phyloP scores from a whole-genome alignment of 2,797 vertebrate genomes.

The Mionectes olivaceus region DNA sequence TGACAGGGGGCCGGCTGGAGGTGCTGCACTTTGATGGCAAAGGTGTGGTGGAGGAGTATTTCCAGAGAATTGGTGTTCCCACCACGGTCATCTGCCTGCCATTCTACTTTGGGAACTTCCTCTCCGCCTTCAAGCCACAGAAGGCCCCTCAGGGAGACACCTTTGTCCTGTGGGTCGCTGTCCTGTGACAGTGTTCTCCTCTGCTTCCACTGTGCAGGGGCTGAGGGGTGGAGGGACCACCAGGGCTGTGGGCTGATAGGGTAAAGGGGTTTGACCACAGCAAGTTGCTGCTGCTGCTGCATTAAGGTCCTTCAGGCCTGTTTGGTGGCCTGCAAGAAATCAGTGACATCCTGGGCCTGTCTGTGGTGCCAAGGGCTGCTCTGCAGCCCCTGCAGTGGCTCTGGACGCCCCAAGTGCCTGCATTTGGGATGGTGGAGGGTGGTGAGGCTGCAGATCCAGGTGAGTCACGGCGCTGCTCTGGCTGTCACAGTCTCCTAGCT shows the following conservation, averaged over 20 bases:
- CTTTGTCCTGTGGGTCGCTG: background rate
- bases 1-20: slow-evolving; percentile 55
- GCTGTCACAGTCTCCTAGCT: accelerated
- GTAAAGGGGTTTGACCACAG: background rate
- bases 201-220: background rate
- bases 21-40: slow-evolving; percentile 77
- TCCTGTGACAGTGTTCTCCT: background rate
- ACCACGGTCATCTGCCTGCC: slow-evolving; percentile 61
- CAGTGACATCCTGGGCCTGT: background rate
- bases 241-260: background rate
- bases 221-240: background rate
- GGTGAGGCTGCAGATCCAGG: background rate
- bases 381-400: background rate
- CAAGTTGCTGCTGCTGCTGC: background rate
- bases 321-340: background rate
- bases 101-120: slow-evolving; percentile 75
- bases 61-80: slow-evolving; percentile 42
- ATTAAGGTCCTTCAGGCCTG: background rate
- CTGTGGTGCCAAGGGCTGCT: background rate
- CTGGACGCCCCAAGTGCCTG: background rate
- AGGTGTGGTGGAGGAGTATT: slow-evolving; percentile 74
- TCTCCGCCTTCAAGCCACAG: slow-evolving; percentile 61
- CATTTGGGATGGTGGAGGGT: background rate
- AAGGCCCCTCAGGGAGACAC: slow-evolving; percentile 39
- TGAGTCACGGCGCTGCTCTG: accelerated